Evolutionary conservation across 1,140 invertebrate species (phyloP).

Genomic region (Palaemon carinicauda): DNA sequence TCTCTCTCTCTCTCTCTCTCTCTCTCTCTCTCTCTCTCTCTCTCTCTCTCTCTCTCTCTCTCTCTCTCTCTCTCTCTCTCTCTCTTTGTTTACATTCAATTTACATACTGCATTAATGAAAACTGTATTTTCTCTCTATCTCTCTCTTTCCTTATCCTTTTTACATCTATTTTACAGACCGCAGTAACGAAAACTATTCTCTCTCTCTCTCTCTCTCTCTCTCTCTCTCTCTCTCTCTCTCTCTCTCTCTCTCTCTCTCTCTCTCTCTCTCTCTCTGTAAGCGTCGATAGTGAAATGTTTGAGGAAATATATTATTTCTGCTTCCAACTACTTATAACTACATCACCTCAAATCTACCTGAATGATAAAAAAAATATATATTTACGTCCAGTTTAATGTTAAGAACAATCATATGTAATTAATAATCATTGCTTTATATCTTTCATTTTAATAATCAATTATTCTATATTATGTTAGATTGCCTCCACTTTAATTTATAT

Average conservation of each 20-base stretch:
- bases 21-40: no score
- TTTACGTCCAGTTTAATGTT: no score
- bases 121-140: neutral
- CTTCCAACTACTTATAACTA: neutral
- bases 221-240: constrained; percentile 5
- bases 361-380: no score
- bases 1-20: constrained; percentile 7
- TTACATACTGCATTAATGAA: neutral
- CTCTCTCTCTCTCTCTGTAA: neutral
- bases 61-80: no score
- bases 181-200: neutral
- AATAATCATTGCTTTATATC: no score
- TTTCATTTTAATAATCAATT: no score
- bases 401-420: no score
- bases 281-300: neutral
- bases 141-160: constrained; percentile 5
- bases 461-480: no score
- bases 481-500: no score
- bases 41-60: no score
- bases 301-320: neutral
- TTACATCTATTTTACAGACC: neutral
- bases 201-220: constrained; percentile 7
- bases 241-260: constrained; percentile 3
- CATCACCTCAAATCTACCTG: no score
- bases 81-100: neutral